These are phyloP conservation scores for Caenorhabditis latens DNA, from an alignment of 1,140 invertebrate species.

Conservation along the genomic window DNA sequence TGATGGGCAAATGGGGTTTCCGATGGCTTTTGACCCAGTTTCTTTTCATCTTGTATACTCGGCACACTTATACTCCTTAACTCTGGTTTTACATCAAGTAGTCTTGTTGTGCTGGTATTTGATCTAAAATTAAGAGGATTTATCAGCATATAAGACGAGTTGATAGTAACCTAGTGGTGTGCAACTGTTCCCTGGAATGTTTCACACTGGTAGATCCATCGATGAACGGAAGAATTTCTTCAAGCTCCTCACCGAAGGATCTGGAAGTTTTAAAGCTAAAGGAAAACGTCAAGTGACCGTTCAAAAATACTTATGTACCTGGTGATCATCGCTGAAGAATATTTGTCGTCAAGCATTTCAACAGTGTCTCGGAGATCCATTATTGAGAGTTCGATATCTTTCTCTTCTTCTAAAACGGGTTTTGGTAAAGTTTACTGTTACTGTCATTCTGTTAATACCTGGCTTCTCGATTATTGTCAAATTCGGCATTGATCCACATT, in stretches of 20 bases:
- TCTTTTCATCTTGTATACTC: conserved; percentile 45
- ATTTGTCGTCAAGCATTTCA: conserved; percentile 47
- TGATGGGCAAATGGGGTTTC: conserved; percentile 1
- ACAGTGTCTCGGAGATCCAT: conserved; percentile 9
- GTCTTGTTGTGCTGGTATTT: conserved; percentile 17
- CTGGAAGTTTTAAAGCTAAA: conserved; percentile 60
- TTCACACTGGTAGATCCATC: conserved; percentile 62
- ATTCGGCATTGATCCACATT: conserved; percentile 37
- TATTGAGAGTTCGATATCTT: conserved; percentile 30
- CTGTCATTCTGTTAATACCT: background rate
- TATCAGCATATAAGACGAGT: background rate
- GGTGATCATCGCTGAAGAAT: conserved; percentile 20
- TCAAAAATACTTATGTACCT: conserved; percentile 27
- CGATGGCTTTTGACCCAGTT: background rate
- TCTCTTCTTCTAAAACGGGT: background rate
- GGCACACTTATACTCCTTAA: conserved; percentile 21
- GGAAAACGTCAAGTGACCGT: background rate
- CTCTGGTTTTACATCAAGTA: conserved; percentile 42
- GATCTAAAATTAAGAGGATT: background rate
- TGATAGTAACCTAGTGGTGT: conserved; percentile 10
- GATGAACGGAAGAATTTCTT: conserved; percentile 73
- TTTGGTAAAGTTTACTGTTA: background rate
- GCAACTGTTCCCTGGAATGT: conserved; percentile 56
- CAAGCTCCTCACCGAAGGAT: conserved; percentile 74
- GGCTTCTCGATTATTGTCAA: conserved; percentile 3